Evolutionary conservation across 2,113 vertebrate genomes (phyloP).

Genomic region (Lynx canadensis): DNA sequence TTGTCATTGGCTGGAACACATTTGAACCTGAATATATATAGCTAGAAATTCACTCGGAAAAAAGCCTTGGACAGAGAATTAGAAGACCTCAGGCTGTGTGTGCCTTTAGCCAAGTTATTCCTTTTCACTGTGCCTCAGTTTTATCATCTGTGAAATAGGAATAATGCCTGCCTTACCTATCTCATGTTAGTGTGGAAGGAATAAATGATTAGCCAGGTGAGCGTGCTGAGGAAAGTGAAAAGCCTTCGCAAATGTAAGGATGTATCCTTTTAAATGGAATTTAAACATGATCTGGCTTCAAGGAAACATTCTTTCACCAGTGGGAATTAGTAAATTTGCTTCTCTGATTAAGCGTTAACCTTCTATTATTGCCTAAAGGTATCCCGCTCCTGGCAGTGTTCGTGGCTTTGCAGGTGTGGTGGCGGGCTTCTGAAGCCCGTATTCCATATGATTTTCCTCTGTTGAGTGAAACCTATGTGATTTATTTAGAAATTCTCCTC

Average conservation of each 20-base stretch:
- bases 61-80: neutral
- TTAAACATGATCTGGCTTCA: slow-evolving; percentile 24
- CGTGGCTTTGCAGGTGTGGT: neutral
- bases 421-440: neutral
- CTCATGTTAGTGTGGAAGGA: neutral
- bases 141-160: neutral
- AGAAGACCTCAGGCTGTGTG: neutral
- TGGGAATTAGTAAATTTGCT: neutral
- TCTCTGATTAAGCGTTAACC: slow-evolving; percentile 46
- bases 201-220: neutral
- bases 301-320: neutral
- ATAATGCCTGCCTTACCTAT: neutral
- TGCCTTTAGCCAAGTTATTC: neutral
- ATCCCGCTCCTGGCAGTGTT: neutral
- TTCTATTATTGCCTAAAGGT: slow-evolving; percentile 20
- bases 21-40: slow-evolving; percentile 23
- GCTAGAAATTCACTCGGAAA: neutral
- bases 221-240: slow-evolving; percentile 30
- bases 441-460: slow-evolving; percentile 4
- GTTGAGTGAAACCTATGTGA: neutral
- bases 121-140: slow-evolving; percentile 7
- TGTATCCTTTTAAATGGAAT: slow-evolving; percentile 30
- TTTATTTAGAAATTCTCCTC: slow-evolving; percentile 33
- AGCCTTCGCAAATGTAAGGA: neutral
- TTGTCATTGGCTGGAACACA: neutral